A percentile compares a stretch with the other conserved stretches of the same genome.
Evolutionary conservation across 1,140 invertebrate species (phyloP).

Genomic region (Drosophila setifemur): DNA sequence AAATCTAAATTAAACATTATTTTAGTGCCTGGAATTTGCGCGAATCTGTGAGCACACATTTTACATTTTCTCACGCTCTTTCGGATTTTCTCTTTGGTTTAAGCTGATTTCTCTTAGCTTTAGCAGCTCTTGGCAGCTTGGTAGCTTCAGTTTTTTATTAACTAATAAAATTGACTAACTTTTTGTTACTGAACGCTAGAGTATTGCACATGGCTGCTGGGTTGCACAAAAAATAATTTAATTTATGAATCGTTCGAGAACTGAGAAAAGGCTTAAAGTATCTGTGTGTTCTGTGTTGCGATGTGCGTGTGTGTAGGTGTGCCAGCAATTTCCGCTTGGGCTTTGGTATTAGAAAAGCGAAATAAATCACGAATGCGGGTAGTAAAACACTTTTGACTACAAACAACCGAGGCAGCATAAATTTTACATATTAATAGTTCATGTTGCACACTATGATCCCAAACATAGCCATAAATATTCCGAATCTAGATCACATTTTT

Average conservation of each 20-base stretch:
- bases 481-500: not conserved
- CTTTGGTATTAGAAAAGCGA: constrained; percentile 15
- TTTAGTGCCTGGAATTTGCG: constrained; percentile 28
- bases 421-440: not conserved
- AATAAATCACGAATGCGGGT: constrained; percentile 12
- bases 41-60: constrained; percentile 15
- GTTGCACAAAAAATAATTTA: constrained; percentile 43
- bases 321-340: constrained; percentile 40
- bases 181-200: constrained; percentile 19
- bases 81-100: constrained; percentile 11
- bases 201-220: constrained; percentile 11
- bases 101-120: constrained; percentile 27
- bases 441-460: constrained; percentile 11
- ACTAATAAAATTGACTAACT: constrained; percentile 29
- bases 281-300: not conserved
- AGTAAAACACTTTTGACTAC: constrained; percentile 6
- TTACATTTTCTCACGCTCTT: constrained; percentile 31
- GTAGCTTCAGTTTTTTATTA: constrained; percentile 16
- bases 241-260: constrained; percentile 21
- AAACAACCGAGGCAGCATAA: not conserved
- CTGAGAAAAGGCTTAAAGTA: not conserved
- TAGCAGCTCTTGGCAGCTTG: not conserved
- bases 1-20: constrained; percentile 1
- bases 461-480: not conserved
- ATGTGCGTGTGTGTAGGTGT: constrained; percentile 21